These are phyloP conservation scores for Ara ararauna DNA, from an alignment of 2,797 vertebrate species.

Conservation along the genomic window DNA sequence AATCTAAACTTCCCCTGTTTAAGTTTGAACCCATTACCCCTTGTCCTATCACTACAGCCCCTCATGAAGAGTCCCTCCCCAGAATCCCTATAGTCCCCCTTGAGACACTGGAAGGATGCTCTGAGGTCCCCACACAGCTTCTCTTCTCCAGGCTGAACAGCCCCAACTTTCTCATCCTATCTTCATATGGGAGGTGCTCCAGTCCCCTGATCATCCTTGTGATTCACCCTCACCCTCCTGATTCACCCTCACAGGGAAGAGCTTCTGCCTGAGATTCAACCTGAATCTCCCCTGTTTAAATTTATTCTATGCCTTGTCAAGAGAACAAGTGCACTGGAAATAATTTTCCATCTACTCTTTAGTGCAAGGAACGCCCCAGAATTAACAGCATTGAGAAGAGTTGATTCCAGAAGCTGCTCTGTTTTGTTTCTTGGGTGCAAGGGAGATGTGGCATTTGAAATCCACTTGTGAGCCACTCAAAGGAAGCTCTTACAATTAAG, in stretches of 20 bases:
- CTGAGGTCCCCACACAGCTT: no score
- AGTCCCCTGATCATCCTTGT: no score
- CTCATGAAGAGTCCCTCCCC: no score
- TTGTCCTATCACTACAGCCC: no score
- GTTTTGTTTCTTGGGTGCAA: background rate
- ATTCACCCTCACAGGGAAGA: background rate
- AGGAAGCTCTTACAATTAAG: background rate
- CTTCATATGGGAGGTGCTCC: no score
- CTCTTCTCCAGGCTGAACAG: no score
- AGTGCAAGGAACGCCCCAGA: background rate
- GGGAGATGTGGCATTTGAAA: background rate
- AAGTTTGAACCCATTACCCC: no score
- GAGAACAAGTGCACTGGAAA: background rate
- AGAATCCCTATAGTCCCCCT: no score
- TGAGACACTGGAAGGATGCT: no score
- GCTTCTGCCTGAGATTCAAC: background rate
- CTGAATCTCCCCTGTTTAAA: background rate
- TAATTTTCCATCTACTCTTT: background rate
- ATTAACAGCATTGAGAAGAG: background rate
- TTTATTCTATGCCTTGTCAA: background rate
- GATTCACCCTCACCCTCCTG: no score
- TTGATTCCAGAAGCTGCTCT: background rate
- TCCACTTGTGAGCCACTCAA: background rate
- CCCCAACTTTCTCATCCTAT: no score
- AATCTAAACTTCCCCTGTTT: no score